A percentile compares a stretch with the other conserved stretches of the same genome.
These are phyloP conservation scores for Cyprinodon tularosa DNA, from an alignment of 2,113 vertebrate species.

Conservation along the genomic window DNA sequence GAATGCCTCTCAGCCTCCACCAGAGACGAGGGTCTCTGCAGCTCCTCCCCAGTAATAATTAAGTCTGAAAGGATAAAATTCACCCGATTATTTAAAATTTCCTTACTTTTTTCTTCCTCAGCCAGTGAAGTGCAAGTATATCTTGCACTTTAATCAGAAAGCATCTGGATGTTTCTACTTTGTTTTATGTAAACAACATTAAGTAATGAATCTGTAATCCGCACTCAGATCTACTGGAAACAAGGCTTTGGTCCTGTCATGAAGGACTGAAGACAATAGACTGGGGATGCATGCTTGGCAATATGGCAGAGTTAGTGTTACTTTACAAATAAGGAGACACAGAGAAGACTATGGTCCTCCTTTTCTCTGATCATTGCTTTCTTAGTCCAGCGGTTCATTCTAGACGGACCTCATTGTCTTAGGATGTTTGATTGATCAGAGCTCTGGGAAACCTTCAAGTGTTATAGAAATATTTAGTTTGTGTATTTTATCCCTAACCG, in stretches of 20 bases:
- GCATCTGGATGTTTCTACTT: conserved; percentile 13
- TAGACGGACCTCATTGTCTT: too few species aligned
- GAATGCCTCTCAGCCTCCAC: too few species aligned
- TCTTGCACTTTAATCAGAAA: neutral
- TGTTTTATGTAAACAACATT: neutral
- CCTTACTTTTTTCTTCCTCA: neutral
- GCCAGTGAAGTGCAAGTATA: neutral
- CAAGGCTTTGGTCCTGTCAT: conserved; percentile 58
- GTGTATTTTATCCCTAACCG: too few species aligned
- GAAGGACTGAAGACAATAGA: conserved; percentile 27
- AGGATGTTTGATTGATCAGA: too few species aligned
- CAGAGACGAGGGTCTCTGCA: too few species aligned
- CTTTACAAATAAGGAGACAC: conserved; percentile 14
- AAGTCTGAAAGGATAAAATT: neutral
- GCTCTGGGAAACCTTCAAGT: too few species aligned
- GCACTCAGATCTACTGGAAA: conserved; percentile 37
- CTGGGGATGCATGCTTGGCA: conserved; percentile 15
- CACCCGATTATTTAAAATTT: neutral
- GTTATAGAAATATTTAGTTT: too few species aligned
- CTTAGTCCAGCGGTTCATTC: too few species aligned
- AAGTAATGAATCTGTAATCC: neutral
- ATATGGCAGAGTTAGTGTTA: conserved; percentile 9
- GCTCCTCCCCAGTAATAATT: neutral
- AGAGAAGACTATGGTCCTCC: neutral
- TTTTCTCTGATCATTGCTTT: too few species aligned